Evolutionary conservation across 2,888 invertebrate species (phyloP).

Genomic region (Harpalus rufipes): DNA sequence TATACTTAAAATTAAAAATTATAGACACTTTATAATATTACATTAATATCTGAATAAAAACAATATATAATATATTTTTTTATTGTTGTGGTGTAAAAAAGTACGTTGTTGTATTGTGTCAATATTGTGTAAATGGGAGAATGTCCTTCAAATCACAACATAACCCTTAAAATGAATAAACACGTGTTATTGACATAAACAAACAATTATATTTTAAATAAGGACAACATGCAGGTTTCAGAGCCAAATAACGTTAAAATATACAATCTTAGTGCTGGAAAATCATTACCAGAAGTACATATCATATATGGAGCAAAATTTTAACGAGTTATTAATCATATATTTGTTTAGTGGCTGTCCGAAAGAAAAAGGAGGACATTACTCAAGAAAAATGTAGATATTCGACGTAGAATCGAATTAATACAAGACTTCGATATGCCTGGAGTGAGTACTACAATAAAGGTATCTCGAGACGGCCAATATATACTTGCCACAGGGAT

Average conservation of each 20-base stretch:
- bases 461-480: constrained; percentile 93
- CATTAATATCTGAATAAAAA: too few relatives aligned
- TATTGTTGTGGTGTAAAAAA: too few relatives aligned
- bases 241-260: constrained; percentile 98
- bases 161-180: constrained; percentile 44
- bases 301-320: neutral
- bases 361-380: constrained; percentile 90
- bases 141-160: neutral
- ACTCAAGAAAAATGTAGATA: constrained; percentile 92
- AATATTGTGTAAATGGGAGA: too few relatives aligned
- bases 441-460: constrained; percentile 90
- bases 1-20: too few relatives aligned
- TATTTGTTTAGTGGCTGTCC: constrained; percentile 86
- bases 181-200: constrained; percentile 60
- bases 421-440: constrained; percentile 99
- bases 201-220: constrained; percentile 21
- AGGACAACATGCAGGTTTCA: constrained; percentile 89
- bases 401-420: constrained; percentile 94
- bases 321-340: neutral
- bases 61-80: too few relatives aligned
- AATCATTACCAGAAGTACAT: constrained; percentile 96
- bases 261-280: constrained; percentile 97
- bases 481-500: constrained; percentile 95
- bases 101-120: too few relatives aligned
- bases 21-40: too few relatives aligned